Percentiles rank a stretch among this genome's conserved stretches.
phyloP scores from a whole-genome alignment of 2,888 invertebrate species.

The Holacanthella duospinosa region DNA sequence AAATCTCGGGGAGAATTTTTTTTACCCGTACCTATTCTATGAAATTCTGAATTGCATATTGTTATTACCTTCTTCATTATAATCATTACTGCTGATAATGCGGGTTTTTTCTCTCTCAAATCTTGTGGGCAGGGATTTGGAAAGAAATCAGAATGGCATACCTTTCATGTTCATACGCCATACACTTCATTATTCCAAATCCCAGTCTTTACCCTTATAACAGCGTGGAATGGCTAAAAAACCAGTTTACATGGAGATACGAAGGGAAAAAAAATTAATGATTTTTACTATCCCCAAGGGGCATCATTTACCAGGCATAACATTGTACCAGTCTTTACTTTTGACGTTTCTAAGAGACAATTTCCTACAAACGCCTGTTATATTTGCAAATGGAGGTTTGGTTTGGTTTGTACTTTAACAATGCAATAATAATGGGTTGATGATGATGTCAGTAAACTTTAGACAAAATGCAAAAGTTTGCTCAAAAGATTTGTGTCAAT shows the following conservation, averaged over 20 bases:
- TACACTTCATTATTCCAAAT: not conserved
- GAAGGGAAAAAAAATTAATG: not conserved
- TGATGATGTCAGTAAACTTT: not conserved
- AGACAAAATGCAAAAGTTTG: too few relatives aligned
- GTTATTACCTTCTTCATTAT: too few relatives aligned
- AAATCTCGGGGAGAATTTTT: too few relatives aligned
- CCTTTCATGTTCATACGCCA: constrained; percentile 1
- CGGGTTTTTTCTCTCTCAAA: too few relatives aligned
- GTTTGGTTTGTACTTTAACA: not conserved
- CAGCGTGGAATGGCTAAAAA: not conserved
- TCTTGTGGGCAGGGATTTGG: too few relatives aligned
- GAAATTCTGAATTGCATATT: too few relatives aligned
- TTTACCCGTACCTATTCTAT: too few relatives aligned
- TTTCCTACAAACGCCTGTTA: not conserved
- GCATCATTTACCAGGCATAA: not conserved
- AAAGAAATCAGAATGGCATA: constrained; percentile 9
- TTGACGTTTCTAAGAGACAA: not conserved
- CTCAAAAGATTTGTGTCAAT: too few relatives aligned
- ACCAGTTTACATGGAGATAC: not conserved
- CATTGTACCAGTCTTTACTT: too few relatives aligned
- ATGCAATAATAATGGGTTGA: not conserved
- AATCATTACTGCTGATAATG: too few relatives aligned
- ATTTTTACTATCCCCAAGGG: not conserved
- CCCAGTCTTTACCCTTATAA: not conserved
- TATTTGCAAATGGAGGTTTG: not conserved